Base-by-base conservation (phyloP, 2,888 invertebrate genomes). In the Leucophenga montana region DNA sequence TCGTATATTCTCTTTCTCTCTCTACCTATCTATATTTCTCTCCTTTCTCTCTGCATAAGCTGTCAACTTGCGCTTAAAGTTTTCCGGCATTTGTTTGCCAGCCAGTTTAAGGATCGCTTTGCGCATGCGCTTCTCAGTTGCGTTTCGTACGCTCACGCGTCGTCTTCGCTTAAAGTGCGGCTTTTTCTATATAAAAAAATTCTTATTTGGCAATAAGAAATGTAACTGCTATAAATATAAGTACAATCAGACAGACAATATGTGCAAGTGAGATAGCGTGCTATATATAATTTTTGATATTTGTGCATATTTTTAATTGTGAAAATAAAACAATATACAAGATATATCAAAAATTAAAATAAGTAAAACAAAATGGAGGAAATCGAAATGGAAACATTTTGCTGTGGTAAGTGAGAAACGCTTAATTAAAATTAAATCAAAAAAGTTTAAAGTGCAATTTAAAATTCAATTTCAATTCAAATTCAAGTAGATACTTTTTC, bases 371-470 rank as follows among this genome's bases (percentile, higher is more conserved):
- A 85, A 83, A 78, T 80, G 76, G 86, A 86, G 70, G 82, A 83
- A 71, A 85, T 86, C 68, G 88, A 88, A 81, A 78, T 87, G 84
- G 86, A 86, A 77, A 85, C 85, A 50, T 88, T 88, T 77, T 87
- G 87, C 72, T 87, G 87, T 80, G 88, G 87, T 87, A 76, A 87
- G 87, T n/a, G n/a, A n/a, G n/a, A n/a, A n/a, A n/a, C n/a, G n/a
- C n/a, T n/a, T n/a, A n/a, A n/a, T 86, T 20, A 2, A 16, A 50
- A 50, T 18, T 18, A 50, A 3, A 50, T 11, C 1, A 8, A 50
- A 50, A 50, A 50, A n/a, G n/a, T n/a, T 50, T 50, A 1, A n/a
- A 13, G n/a, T 46, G 46, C 6, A 46, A 4, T n/a, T n/a, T n/a
- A n/a, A n/a, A n/a, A n/a, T n/a, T n/a, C n/a, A n/a, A n/a, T n/a